phyloP scores from a whole-genome alignment of 1,140 invertebrate genomes.

The Scaptomyza pallida region DNA sequence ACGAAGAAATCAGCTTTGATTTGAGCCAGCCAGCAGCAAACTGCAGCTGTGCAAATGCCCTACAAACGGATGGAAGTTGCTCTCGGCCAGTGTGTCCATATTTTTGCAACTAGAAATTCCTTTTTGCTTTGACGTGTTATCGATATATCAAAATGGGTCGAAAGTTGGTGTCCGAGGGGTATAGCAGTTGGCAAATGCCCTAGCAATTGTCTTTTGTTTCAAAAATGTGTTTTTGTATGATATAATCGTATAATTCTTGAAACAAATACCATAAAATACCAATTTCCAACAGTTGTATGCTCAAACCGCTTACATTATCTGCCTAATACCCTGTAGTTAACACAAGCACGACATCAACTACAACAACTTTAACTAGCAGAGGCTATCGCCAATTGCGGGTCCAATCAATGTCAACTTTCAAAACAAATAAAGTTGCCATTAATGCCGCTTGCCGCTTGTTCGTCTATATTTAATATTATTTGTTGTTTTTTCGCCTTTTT shows the following conservation, averaged over 20 bases:
- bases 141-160: background rate
- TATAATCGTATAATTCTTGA: no score
- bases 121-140: background rate
- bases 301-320: background rate
- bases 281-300: background rate
- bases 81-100: background rate
- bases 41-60: constrained; percentile 38
- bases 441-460: constrained; percentile 50
- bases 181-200: background rate
- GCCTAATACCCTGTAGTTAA: background rate
- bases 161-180: no score
- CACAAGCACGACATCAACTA: background rate
- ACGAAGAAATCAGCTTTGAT: constrained; percentile 51
- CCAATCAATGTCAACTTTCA: constrained; percentile 82
- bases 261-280: no score
- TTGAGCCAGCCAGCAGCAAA: constrained; percentile 8
- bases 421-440: constrained; percentile 82
- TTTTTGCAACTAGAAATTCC: background rate
- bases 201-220: no score
- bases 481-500: constrained; percentile 29
- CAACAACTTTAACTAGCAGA: constrained; percentile 8
- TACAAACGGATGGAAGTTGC: background rate
- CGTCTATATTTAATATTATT: constrained; percentile 55
- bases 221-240: no score
- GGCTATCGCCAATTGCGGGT: constrained; percentile 67